A percentile compares a stretch with the other conserved stretches of the same genome.
Evolutionary conservation across 2,113 vertebrate species (phyloP).

Genomic region (Coregonus clupeaformis): DNA sequence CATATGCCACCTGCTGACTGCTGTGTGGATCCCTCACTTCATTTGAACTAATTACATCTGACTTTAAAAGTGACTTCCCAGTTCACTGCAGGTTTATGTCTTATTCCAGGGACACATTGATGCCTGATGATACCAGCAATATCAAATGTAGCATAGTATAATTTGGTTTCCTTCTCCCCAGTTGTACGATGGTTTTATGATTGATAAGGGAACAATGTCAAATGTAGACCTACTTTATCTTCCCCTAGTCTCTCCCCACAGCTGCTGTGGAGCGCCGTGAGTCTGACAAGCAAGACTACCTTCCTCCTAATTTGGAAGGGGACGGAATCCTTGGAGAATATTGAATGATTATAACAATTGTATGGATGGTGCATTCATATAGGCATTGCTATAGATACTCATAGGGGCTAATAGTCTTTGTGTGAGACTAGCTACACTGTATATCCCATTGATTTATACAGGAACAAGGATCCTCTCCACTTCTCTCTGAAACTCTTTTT

Average conservation of each 20-base stretch:
- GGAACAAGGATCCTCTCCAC: background rate
- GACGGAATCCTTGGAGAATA: background rate
- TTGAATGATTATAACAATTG: background rate
- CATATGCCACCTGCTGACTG: constrained; percentile 23
- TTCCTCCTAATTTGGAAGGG: background rate
- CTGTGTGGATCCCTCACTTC: constrained; percentile 29
- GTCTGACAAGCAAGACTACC: background rate
- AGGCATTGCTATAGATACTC: background rate
- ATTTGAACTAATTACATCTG: constrained; percentile 37
- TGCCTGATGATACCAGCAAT: constrained; percentile 15
- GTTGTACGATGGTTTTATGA: background rate
- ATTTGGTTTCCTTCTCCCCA: background rate
- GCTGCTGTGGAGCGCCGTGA: background rate
- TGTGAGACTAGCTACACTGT: background rate
- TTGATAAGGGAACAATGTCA: background rate
- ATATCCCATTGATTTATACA: background rate
- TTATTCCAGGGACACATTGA: constrained; percentile 28
- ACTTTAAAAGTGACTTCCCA: constrained; percentile 40
- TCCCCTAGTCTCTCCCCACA: background rate
- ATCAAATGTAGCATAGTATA: background rate
- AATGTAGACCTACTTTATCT: background rate
- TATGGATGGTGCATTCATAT: background rate
- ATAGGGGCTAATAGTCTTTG: background rate
- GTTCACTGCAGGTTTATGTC: constrained; percentile 4
- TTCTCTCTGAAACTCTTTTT: background rate